Base-by-base conservation (phyloP, 2,797 vertebrate species). In the Aratinga solstitialis region DNA sequence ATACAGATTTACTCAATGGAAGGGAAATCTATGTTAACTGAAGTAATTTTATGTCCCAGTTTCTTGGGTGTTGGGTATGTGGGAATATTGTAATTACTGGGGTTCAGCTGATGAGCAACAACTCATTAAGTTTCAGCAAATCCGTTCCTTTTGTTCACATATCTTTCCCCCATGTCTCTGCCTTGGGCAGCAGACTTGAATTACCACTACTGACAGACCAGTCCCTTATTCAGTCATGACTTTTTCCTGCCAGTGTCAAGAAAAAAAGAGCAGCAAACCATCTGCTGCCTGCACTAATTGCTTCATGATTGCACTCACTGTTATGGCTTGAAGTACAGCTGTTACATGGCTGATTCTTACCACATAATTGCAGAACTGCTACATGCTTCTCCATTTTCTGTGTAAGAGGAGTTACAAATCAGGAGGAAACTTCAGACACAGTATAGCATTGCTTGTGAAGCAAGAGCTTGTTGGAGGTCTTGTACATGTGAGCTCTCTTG, bases 271-370 rank as follows among this genome's bases (percentile, higher is more conserved):
- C 83, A 89, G 65, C 83, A 88, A 89, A 89, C 94, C 89, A 84
- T 94, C 94, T 95, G 96, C 85, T 0, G 45, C 86, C 88, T 89
- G 65, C 48, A 74, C 95, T 96, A 97, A 96, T 96, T 97, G 86
- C 93, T 94, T 84, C 78, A 34, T 94, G 95, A 94, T 96, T 94
- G 65, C 88, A 66, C 77, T 94, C 80, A 89, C 96, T 96, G 88
- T 94, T 94, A 91, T 89, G 84, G 61, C 61, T 71, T 58, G 82
- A 91, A 90, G 67, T 87, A 59, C 38, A 15, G 61, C 90, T 79
- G 77, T 91, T 89, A 68, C 24, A 32, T 80, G 94, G 53, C 65
- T 89, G 91, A 85, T 93, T 93, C 81, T 58, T 74, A 48, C 68
- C 65, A 34, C 5, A 0, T 83, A 89, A 93, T 89, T 83, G 86